Evolutionary conservation across 2,113 vertebrate genomes (phyloP), one percentile per base, ranked within the genome.

Genomic region (Oreotrochilus melanogaster): DNA sequence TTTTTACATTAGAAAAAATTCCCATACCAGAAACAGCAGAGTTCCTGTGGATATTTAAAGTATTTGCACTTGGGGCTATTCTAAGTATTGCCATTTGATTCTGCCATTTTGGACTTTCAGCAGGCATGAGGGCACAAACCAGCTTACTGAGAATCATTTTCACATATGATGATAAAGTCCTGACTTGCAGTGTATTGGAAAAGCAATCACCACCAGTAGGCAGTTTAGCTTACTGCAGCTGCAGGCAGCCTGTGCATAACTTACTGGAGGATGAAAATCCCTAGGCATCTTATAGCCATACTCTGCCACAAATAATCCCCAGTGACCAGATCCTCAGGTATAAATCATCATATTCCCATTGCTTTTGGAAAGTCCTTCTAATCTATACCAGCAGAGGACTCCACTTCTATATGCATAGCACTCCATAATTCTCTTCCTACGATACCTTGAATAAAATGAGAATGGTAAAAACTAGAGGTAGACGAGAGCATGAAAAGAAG

Each of bases 251-350:
- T 86, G 17, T 74, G 78, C 56, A 18, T 69, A 93, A 65, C 47
- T 71, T 43, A 67, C 72, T 60, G 67, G 48, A 90, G 65, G 47
- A 75, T 88, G 78, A 78, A 95, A 96, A 96, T 94, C 92, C 92
- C 72, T 71, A 64, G 92, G 67, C 58, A 51, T 66, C 56, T 91
- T 82, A 91, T 23, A 89, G 64, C 64, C 60, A 78, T 28, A 58
- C 8, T 35, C 64, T 58, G 43, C 43, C 43, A 86, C 72, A 95
- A 96, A 90, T 88, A 83, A 95, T 61, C 37, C 74, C 53, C 56
- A 53, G 43, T n/a, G 70, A 81, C 66, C 61, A 95, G 53, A 87
- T 85, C 61, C 81, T 92, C 62, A 72, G 35, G 73, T 81, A 74
- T 66, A 79, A 43, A 33, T 90, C 31, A 28, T 76, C 48, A 8